Evolutionary conservation across 1,140 invertebrate genomes (phyloP).

Genomic region (Trachymyrmex septentrionalis): DNA sequence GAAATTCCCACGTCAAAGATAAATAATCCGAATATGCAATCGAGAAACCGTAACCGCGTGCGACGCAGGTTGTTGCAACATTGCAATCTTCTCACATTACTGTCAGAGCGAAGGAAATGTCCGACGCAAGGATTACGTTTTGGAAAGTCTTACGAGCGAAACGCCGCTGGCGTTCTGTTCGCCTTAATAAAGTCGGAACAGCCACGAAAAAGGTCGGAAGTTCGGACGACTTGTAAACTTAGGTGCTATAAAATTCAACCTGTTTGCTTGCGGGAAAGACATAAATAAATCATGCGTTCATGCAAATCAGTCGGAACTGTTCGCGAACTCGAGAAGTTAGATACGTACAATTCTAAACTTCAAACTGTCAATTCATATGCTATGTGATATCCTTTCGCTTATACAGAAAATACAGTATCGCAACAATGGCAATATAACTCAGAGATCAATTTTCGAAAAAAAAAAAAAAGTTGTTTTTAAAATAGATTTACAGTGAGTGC

Average conservation of each 20-base stretch:
- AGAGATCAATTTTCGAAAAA: neutral
- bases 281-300: constrained; percentile 79
- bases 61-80: neutral
- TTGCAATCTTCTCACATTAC: constrained; percentile 8
- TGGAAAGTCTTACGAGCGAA: constrained; percentile 26
- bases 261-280: constrained; percentile 69
- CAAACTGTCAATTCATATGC: constrained; percentile 36
- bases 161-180: neutral
- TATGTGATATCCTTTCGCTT: neutral
- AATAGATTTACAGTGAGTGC: too few relatives aligned
- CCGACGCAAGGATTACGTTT: constrained; percentile 21
- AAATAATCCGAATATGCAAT: neutral
- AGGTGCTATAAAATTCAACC: constrained; percentile 77
- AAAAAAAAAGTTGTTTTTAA: neutral
- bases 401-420: constrained; percentile 9
- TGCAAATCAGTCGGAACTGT: constrained; percentile 71
- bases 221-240: constrained; percentile 72
- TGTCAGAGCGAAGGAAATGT: neutral
- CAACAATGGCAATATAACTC: neutral
- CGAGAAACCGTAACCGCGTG: neutral
- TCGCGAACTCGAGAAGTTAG: constrained; percentile 28
- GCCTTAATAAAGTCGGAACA: constrained; percentile 45
- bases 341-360: constrained; percentile 21
- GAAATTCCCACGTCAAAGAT: neutral
- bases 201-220: constrained; percentile 57